phyloP scores from a whole-genome alignment of 1,140 invertebrate species.

The Aphaenogaster floridana region DNA sequence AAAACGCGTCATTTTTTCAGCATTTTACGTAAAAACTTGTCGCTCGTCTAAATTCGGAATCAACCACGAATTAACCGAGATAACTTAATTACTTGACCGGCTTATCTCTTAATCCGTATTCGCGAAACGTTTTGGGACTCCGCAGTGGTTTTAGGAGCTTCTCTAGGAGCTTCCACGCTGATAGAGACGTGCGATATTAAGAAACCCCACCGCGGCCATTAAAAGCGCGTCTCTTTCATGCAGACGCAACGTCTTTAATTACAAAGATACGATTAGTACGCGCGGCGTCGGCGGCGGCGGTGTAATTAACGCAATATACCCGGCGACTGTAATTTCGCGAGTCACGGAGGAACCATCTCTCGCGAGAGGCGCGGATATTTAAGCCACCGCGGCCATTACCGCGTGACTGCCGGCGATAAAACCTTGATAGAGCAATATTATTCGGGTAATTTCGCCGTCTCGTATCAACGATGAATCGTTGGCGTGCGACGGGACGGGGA shows the following conservation, averaged over 20 bases:
- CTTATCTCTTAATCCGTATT: conserved; percentile 15
- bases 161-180: not conserved
- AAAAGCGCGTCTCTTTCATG: conserved; percentile 31
- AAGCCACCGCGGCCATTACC: conserved; percentile 7
- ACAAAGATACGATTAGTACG: conserved; percentile 53
- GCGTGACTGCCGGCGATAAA: conserved; percentile 51
- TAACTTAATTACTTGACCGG: conserved; percentile 35
- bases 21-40: not conserved
- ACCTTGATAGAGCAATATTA: conserved; percentile 51
- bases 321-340: conserved; percentile 32
- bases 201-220: conserved; percentile 12
- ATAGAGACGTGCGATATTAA: conserved; percentile 28
- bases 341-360: conserved; percentile 15
- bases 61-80: conserved; percentile 18
- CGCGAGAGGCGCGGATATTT: conserved; percentile 29
- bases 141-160: not conserved
- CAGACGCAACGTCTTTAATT: conserved; percentile 43
- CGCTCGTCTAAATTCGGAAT: not conserved
- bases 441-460: conserved; percentile 40
- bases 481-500: not conserved
- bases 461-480: not conserved
- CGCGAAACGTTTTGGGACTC: conserved; percentile 3
- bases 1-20: not conserved
- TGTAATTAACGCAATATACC: conserved; percentile 55
- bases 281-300: conserved; percentile 1